Evolutionary conservation across 2,113 vertebrate species (phyloP), one percentile per base, ranked within the genome.

Genomic region (Odontesthes bonariensis): DNA sequence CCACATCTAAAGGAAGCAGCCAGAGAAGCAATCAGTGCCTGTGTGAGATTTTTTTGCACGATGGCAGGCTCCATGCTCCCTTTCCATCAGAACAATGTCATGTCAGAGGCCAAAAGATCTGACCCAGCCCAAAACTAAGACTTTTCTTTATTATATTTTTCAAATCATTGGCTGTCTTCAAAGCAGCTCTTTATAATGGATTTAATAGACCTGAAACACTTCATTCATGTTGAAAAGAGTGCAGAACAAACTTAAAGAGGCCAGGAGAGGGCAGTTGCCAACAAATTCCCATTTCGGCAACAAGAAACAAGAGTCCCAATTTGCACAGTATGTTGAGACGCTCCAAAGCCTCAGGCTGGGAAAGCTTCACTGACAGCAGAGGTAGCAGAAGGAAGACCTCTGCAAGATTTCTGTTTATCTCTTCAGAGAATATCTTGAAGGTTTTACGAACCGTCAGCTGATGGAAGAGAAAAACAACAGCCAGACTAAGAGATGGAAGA

Each of bases 241-340:
- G 38, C 55, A 17, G 64, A 75, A 80, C 47, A 57, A 71, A 62
- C 55, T 65, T 51, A 60, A 81, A 85, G 73, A 84, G 83, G 81
- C 73, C 68, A 58, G 44, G 61, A 81, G 65, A 57, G 70, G 60
- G 78, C 32, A 54, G 78, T 44, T 80, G 82, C 68, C 86, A 86
- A 75, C 70, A 62, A 66, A 82, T 75, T 81, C 87, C 75, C 85
- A 77, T 82, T 86, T 78, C 73, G 69, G 59, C 58, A 53, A 81
- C 80, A 76, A 85, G 75, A 77, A 82, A 23, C 20, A 62, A 35
- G 33, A 44, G 44, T 57, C 65, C 73, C 73, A 90, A 89, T 89
- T 83, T 77, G 82, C 75, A 86, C 61, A 82, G 70, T 49, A 71
- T 85, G 73, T 72, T 62, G 61, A 73, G 75, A 81, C 67, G 51